Percentiles rank a stretch among this genome's conserved stretches.
Conservation (phyloP, 2,113 vertebrate genomes). For the Mugil cephalus region DNA sequence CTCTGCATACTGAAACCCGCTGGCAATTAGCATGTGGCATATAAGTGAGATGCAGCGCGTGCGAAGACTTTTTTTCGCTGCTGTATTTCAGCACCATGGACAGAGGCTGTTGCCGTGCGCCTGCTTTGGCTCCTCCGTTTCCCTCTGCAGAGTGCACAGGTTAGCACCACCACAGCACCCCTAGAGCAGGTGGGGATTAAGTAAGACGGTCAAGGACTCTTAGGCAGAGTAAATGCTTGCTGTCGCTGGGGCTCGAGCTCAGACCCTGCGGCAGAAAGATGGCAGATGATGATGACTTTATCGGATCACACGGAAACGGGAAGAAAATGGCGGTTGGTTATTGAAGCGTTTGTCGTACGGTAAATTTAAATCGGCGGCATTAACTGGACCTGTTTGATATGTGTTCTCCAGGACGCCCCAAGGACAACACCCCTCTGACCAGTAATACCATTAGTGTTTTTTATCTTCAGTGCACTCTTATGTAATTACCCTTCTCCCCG, state of each 20-base stretch:
- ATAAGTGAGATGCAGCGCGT: background rate
- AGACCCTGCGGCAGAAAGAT: conserved; percentile 46
- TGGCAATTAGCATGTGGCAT: conserved; percentile 20
- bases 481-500: conserved; percentile 74
- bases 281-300: conserved; percentile 40
- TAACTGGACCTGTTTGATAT: conserved; percentile 53
- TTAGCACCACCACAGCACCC: conserved; percentile 50
- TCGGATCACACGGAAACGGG: conserved; percentile 28
- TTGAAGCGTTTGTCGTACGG: conserved; percentile 30
- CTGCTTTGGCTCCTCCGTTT: conserved; percentile 13
- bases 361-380: conserved; percentile 52
- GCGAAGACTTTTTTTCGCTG: background rate
- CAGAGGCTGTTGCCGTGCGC: no score
- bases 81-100: conserved; percentile 72
- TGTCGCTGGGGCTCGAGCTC: conserved; percentile 46
- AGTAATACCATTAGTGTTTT: conserved; percentile 68
- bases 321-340: background rate
- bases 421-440: conserved; percentile 64
- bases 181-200: conserved; percentile 60
- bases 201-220: conserved; percentile 69
- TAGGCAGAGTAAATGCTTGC: conserved; percentile 54
- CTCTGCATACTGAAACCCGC: conserved; percentile 45
- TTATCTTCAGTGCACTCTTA: conserved; percentile 56
- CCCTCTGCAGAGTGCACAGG: conserved; percentile 37
- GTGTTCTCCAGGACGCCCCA: conserved; percentile 54